Conservation (phyloP, 1,140 invertebrate species). For the Lepidotrigona ventralis region DNA sequence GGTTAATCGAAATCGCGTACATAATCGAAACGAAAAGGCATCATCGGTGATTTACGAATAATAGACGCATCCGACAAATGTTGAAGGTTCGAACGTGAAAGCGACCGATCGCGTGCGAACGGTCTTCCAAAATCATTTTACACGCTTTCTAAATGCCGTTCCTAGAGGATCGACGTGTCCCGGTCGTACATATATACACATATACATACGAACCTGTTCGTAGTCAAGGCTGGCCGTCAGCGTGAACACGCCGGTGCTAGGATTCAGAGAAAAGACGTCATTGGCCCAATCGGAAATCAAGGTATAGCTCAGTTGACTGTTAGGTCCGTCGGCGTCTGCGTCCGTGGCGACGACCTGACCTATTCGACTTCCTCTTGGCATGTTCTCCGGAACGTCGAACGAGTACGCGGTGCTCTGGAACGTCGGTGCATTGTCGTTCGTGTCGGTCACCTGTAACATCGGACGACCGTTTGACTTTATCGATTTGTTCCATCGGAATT, state of each 20-base stretch:
- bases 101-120: constrained; percentile 3
- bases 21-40: background rate
- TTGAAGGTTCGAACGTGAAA: background rate
- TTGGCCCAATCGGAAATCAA: constrained; percentile 96
- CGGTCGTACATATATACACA: too few species aligned
- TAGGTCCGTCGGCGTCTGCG: constrained; percentile 89
- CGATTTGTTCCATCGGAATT: background rate
- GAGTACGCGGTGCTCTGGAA: constrained; percentile 92
- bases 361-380: constrained; percentile 88
- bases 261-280: constrained; percentile 95
- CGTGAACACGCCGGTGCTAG: constrained; percentile 93
- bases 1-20: background rate
- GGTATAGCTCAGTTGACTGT: constrained; percentile 93
- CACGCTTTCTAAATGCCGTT: constrained; percentile 20
- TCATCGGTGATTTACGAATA: background rate
- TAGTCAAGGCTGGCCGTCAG: constrained; percentile 94
- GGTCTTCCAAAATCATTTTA: constrained; percentile 7
- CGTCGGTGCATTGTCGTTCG: constrained; percentile 96
- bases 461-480: background rate
- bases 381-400: constrained; percentile 93
- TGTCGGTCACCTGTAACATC: constrained; percentile 89
- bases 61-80: background rate
- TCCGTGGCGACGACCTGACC: constrained; percentile 91
- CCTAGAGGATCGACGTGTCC: background rate
- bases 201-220: constrained; percentile 86